Percentiles rank a stretch among this genome's conserved stretches.
Conservation (phyloP, 2,888 invertebrate species). For the Apamea epomidion region DNA sequence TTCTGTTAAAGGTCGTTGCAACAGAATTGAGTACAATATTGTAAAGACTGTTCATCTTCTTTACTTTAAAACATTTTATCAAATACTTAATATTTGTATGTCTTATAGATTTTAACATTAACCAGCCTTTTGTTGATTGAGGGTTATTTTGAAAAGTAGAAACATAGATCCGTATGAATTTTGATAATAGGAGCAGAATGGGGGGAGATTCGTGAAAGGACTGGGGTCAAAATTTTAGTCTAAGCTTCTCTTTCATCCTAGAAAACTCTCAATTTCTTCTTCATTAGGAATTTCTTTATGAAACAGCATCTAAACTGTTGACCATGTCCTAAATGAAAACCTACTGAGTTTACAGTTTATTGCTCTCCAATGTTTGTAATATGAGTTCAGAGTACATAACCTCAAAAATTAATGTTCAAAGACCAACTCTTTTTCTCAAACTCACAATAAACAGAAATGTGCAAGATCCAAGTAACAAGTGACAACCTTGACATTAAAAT, state of each 20-base stretch:
- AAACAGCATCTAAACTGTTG: neutral
- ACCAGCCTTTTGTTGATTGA: neutral
- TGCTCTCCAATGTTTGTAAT: neutral
- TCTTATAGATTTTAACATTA: neutral
- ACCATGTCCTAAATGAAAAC: neutral
- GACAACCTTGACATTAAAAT: slow-evolving; percentile 83
- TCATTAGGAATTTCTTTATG: neutral
- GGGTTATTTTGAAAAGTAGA: too few species aligned
- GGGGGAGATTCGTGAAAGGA: neutral
- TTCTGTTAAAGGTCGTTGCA: slow-evolving; percentile 55
- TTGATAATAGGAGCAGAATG: too few species aligned
- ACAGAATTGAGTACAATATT: slow-evolving; percentile 32
- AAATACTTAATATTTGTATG: neutral
- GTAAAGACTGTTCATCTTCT: slow-evolving; percentile 13
- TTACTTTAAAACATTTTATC: neutral
- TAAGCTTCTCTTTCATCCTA: neutral
- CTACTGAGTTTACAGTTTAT: neutral
- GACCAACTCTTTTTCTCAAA: slow-evolving; percentile 4
- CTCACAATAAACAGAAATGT: slow-evolving; percentile 40
- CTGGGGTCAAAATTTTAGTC: neutral
- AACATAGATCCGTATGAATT: too few species aligned
- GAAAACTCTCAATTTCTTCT: neutral
- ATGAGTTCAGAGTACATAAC: neutral
- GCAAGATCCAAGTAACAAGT: slow-evolving; percentile 33
- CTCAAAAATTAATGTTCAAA: neutral